phyloP scores from a whole-genome alignment of 2,888 invertebrate genomes.

The Chymomyza fuscimana region DNA sequence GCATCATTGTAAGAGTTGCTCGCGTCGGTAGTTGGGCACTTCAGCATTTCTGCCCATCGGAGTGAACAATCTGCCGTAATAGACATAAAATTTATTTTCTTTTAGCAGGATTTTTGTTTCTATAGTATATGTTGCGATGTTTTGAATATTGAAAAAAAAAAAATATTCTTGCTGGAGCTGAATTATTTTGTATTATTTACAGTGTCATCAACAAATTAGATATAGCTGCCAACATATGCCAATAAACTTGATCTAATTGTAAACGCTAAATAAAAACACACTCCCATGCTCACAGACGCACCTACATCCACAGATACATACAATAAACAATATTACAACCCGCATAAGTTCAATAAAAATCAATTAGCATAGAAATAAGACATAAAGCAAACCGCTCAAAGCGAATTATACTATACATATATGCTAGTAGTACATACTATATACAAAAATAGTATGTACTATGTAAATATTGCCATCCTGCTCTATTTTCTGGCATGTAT shows the following conservation, averaged over 20 bases:
- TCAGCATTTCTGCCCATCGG: too few relatives aligned
- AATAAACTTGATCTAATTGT: not conserved
- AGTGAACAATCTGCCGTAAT: too few relatives aligned
- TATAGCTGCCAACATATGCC: not conserved
- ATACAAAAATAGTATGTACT: too few relatives aligned
- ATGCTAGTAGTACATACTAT: not conserved
- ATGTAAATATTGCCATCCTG: not conserved
- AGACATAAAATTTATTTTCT: too few relatives aligned
- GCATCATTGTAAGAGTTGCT: too few relatives aligned
- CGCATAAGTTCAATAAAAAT: conserved; percentile 2
- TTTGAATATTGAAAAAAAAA: too few relatives aligned
- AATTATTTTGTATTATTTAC: too few relatives aligned
- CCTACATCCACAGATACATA: not conserved
- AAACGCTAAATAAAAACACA: not conserved
- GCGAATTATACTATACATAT: not conserved
- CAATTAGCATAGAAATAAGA: not conserved
- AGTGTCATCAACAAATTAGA: not conserved
- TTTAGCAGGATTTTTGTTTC: too few relatives aligned
- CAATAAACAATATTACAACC: not conserved
- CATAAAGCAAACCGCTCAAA: not conserved
- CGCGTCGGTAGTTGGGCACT: too few relatives aligned
- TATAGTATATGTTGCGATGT: too few relatives aligned
- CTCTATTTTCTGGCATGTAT: not conserved
- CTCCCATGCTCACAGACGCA: not conserved
- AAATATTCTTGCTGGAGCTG: too few relatives aligned